Percentiles rank a stretch among this genome's conserved stretches.
These are phyloP conservation scores for Mythimna impura DNA, from an alignment of 2,888 invertebrate species.

Conservation along the genomic window DNA sequence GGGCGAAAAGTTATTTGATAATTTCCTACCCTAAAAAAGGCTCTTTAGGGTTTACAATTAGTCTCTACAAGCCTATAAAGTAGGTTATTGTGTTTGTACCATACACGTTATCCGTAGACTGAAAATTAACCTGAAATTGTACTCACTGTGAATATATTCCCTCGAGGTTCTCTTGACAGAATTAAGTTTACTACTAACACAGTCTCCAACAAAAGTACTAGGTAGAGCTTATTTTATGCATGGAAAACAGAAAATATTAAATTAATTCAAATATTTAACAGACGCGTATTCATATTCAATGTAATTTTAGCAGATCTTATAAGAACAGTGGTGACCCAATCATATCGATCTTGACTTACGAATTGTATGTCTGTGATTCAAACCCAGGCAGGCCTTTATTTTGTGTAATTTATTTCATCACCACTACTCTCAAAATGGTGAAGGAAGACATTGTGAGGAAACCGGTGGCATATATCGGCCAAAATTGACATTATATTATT, in stretches of 20 bases:
- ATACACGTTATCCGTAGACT: conserved; percentile 15
- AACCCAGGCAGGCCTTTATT: too few species aligned
- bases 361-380: too few species aligned
- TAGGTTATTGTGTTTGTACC: conserved; percentile 16
- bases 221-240: conserved; percentile 2
- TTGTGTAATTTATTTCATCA: too few species aligned
- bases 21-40: too few species aligned
- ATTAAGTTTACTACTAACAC: conserved; percentile 47
- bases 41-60: background rate
- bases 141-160: conserved; percentile 37
- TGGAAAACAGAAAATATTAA: conserved; percentile 18
- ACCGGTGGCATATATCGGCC: too few species aligned
- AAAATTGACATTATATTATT: too few species aligned
- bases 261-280: conserved; percentile 29
- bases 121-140: conserved; percentile 46
- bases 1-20: too few species aligned
- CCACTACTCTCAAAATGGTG: too few species aligned
- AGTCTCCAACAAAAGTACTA: conserved; percentile 16
- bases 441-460: too few species aligned
- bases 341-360: too few species aligned
- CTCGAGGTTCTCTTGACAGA: conserved; percentile 46
- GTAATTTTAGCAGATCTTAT: conserved; percentile 39
- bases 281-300: conserved; percentile 31
- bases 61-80: conserved; percentile 30
- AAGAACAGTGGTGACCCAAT: too few species aligned